Percentiles rank a stretch among this genome's conserved stretches.
Evolutionary conservation across 2,797 vertebrate species (phyloP).

Genomic region (Telmatherina bonti): DNA sequence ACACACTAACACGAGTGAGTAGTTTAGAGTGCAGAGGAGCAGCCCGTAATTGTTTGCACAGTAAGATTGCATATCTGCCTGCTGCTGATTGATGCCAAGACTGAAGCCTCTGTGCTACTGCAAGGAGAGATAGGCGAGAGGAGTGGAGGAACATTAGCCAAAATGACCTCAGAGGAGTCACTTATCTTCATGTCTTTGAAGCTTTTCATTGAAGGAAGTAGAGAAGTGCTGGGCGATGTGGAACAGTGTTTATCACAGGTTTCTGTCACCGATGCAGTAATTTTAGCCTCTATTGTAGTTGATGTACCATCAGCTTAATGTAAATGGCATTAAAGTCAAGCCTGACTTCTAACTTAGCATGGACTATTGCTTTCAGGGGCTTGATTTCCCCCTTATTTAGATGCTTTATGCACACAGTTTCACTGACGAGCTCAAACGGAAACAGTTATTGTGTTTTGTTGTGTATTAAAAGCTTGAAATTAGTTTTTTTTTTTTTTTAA

Average conservation of each 20-base stretch:
- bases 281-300: slow-evolving; percentile 3
- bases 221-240: neutral
- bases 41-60: slow-evolving; percentile 80
- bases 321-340: slow-evolving; percentile 29
- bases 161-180: slow-evolving; percentile 45
- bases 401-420: neutral
- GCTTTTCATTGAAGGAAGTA: slow-evolving; percentile 19
- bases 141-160: slow-evolving; percentile 34
- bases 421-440: neutral
- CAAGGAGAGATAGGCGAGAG: slow-evolving; percentile 22
- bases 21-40: slow-evolving; percentile 69
- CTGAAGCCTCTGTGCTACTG: slow-evolving; percentile 55
- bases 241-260: neutral
- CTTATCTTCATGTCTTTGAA: slow-evolving; percentile 32
- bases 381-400: neutral
- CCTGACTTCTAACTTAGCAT: slow-evolving; percentile 24
- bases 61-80: slow-evolving; percentile 73
- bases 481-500: no score
- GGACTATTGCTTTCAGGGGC: slow-evolving; percentile 3
- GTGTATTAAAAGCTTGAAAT: neutral
- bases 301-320: slow-evolving; percentile 17
- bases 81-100: slow-evolving; percentile 65
- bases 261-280: neutral
- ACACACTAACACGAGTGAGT: slow-evolving; percentile 64
- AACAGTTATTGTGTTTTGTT: neutral